Evolutionary conservation across 2,797 vertebrate genomes (phyloP), one percentile per base, ranked within the genome.

Genomic region (Fratercula arctica): DNA sequence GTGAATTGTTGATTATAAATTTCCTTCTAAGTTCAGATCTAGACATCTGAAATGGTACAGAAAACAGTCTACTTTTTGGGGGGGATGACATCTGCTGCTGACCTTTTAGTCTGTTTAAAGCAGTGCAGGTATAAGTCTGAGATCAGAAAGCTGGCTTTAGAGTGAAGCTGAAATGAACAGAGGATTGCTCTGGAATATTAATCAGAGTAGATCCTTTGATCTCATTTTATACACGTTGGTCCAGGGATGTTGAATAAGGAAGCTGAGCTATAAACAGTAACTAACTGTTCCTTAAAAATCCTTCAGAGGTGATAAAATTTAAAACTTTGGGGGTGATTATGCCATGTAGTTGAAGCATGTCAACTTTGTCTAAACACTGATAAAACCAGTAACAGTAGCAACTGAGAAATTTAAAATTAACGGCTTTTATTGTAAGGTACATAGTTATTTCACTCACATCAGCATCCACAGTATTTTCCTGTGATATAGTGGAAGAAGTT

Each of bases 61-160:
- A 19, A 18, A 85, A 21, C 23, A 35, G 6, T 46, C 37, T 80
- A 2, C 26, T 21, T 82, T 78, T 76, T 57, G 17, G 6, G 0
- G 4, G 37, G 17, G 50, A n/a, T 94, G 37, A 54, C 21, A 73
- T 87, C 54, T 93, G 54, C 80, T 92, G 46, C 50, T 92, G 82
- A 89, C 51, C 69, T 83, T 73, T 81, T 85, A 89, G 39, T 54
- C 85, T 86, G 37, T 76, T 92, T 88, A 89, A 85, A 95, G 87
- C 29, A 53, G 19, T 72, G 69, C n/a, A 60, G 14, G 28, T 1
- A 0, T 79, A 85, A 88, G 11, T 53, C 37, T 76, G 72, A 87
- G 48, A 78, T 83, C 59, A 85, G 72, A 94, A 88, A 84, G 45
- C 59, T 57, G 43, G 10, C 48, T 91, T 91, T 72, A 69, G 23